phyloP scores from a whole-genome alignment of 2,888 invertebrate genomes.

The Synergus gifuensis region DNA sequence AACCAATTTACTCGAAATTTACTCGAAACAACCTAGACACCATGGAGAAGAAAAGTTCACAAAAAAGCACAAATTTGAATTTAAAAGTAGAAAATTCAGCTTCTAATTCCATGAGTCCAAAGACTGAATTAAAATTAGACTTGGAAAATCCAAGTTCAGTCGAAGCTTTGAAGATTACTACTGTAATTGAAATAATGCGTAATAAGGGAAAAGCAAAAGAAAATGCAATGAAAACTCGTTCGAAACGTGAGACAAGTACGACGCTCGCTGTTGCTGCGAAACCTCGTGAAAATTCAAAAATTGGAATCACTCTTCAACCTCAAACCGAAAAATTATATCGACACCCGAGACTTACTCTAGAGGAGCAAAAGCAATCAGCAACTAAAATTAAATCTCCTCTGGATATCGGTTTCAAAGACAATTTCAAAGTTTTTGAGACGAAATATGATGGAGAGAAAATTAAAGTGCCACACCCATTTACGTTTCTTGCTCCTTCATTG shows the following conservation, averaged over 20 bases:
- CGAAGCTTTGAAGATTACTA: slow-evolving; percentile 50
- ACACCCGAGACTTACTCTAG: neutral
- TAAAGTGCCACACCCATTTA: slow-evolving; percentile 13
- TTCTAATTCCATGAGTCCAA: slow-evolving; percentile 9
- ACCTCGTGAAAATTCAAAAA: neutral
- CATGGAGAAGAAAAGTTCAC: slow-evolving; percentile 63
- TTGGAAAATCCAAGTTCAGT: neutral
- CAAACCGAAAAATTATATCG: neutral
- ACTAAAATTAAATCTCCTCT: neutral
- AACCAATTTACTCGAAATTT: slow-evolving; percentile 29
- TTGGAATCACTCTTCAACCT: neutral
- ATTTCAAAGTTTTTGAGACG: slow-evolving; percentile 2
- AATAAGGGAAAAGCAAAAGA: slow-evolving; percentile 22
- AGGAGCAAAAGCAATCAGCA: neutral
- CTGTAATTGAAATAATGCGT: slow-evolving; percentile 52
- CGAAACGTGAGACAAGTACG: slow-evolving; percentile 40
- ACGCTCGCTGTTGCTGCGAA: neutral
- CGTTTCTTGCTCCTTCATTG: slow-evolving; percentile 4
- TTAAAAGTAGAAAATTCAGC: slow-evolving; percentile 42
- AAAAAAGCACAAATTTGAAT: neutral
- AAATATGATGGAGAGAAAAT: neutral
- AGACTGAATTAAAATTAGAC: slow-evolving; percentile 22
- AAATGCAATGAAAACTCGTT: neutral
- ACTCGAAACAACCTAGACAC: slow-evolving; percentile 17
- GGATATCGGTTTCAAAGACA: neutral